These are phyloP conservation scores for Chloroclystis v-ata DNA, from an alignment of 2,888 invertebrate species.

Conservation along the genomic window DNA sequence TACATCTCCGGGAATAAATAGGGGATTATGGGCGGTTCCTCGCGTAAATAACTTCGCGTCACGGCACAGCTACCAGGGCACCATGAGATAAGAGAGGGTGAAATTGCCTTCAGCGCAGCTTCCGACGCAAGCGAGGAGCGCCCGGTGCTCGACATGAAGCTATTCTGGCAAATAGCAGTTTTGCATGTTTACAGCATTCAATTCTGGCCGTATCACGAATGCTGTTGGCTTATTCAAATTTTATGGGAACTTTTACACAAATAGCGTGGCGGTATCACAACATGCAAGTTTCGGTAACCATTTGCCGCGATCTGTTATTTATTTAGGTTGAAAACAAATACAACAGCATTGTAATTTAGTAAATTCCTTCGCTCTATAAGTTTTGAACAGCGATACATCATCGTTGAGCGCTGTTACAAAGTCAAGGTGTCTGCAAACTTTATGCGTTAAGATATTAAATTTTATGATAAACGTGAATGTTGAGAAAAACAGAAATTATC, in stretches of 20 bases:
- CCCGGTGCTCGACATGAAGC: slow-evolving; percentile 24
- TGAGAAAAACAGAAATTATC: too few species aligned
- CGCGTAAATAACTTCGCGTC: slow-evolving; percentile 74
- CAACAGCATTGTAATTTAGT: neutral
- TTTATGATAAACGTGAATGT: neutral
- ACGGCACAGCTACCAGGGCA: slow-evolving; percentile 53
- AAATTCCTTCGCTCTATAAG: neutral
- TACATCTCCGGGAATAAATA: slow-evolving; percentile 76
- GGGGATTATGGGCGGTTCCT: slow-evolving; percentile 72
- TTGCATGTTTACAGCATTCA: slow-evolving; percentile 31
- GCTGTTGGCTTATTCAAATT: slow-evolving; percentile 31
- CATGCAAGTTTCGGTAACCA: slow-evolving; percentile 28
- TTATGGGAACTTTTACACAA: slow-evolving; percentile 32
- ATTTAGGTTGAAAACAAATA: slow-evolving; percentile 6
- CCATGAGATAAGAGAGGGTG: slow-evolving; percentile 63
- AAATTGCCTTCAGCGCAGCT: slow-evolving; percentile 57
- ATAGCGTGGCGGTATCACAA: slow-evolving; percentile 28
- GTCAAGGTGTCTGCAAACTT: slow-evolving; percentile 1
- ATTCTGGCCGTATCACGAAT: slow-evolving; percentile 31
- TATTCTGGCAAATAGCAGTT: slow-evolving; percentile 24
- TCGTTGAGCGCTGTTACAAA: neutral
- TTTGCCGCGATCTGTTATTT: slow-evolving; percentile 23
- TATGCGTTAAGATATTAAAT: neutral
- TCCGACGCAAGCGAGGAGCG: slow-evolving; percentile 37
- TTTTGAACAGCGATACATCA: slow-evolving; percentile 2